phyloP scores from a whole-genome alignment of 37 sponge, comb jelly and placozoan genomes.

The Theonella swinhoei region DNA sequence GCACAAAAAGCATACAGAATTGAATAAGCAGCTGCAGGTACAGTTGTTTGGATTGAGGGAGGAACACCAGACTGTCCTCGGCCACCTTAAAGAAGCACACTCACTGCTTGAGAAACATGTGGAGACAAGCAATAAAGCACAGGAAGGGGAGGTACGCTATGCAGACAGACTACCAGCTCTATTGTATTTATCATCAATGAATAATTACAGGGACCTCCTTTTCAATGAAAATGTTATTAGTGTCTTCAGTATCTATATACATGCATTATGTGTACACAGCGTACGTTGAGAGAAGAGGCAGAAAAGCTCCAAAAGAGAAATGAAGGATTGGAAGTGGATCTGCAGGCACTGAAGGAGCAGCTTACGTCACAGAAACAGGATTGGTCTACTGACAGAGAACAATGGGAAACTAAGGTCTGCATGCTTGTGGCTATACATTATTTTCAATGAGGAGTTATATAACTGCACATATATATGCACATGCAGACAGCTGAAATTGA shows the following conservation, averaged over 20 bases:
- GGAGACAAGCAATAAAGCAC: slow-evolving; percentile 7
- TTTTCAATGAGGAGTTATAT: background rate
- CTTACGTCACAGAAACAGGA: background rate
- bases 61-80: slow-evolving; percentile 45
- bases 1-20: slow-evolving; percentile 13
- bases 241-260: too few relatives aligned
- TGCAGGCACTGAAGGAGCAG: slow-evolving; percentile 1
- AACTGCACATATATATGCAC: background rate
- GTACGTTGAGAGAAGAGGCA: slow-evolving; percentile 13
- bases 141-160: slow-evolving; percentile 26
- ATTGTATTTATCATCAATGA: too few relatives aligned
- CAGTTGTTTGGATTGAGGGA: slow-evolving; percentile 46
- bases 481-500: slow-evolving; percentile 38
- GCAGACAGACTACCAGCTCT: too few relatives aligned
- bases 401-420: background rate
- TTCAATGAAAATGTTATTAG: too few relatives aligned
- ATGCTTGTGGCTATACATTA: background rate
- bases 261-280: too few relatives aligned
- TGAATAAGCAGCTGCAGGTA: slow-evolving; percentile 53
- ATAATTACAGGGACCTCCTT: too few relatives aligned
- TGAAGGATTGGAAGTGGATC: slow-evolving; percentile 16
- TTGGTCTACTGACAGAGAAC: background rate
- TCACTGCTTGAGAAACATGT: slow-evolving; percentile 30
- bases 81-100: slow-evolving; percentile 62
- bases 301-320: slow-evolving; percentile 1